Percentiles rank a stretch among this genome's conserved stretches.
phyloP scores from a whole-genome alignment of 2,113 vertebrate genomes.

The Sitta europaea region DNA sequence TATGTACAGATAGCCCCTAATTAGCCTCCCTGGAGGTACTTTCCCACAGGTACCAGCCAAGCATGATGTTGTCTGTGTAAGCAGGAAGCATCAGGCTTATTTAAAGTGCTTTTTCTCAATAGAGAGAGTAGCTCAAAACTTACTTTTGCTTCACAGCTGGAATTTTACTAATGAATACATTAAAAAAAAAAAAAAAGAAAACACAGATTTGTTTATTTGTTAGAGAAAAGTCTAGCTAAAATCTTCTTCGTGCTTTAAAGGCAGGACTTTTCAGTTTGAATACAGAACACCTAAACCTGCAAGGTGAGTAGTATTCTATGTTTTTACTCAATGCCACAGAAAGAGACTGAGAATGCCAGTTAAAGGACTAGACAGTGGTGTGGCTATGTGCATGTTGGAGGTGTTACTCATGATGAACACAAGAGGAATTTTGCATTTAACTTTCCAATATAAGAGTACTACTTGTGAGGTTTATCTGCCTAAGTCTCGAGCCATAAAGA shows the following conservation, averaged over 20 bases:
- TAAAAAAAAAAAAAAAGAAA: accelerated
- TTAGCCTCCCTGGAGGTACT: background rate
- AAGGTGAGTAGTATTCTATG: background rate
- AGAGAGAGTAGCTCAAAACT: background rate
- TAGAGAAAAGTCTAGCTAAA: background rate
- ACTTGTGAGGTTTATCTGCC: background rate
- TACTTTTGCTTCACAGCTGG: background rate
- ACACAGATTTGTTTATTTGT: background rate
- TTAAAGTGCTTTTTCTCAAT: background rate
- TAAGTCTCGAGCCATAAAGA: background rate
- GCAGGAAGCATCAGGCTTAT: background rate
- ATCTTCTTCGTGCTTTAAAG: background rate
- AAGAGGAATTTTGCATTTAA: background rate
- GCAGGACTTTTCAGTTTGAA: background rate
- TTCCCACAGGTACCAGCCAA: background rate
- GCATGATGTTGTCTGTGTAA: background rate
- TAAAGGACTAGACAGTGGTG: background rate
- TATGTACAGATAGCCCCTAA: background rate
- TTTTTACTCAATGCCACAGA: background rate
- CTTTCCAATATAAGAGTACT: background rate
- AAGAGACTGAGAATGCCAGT: background rate
- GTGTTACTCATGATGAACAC: background rate
- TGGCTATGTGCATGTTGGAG: background rate
- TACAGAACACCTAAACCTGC: background rate
- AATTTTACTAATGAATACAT: background rate